Evolutionary conservation across 2,888 invertebrate species (phyloP), one percentile per base, ranked within the genome.

Genomic region (Archips crataeganus): DNA sequence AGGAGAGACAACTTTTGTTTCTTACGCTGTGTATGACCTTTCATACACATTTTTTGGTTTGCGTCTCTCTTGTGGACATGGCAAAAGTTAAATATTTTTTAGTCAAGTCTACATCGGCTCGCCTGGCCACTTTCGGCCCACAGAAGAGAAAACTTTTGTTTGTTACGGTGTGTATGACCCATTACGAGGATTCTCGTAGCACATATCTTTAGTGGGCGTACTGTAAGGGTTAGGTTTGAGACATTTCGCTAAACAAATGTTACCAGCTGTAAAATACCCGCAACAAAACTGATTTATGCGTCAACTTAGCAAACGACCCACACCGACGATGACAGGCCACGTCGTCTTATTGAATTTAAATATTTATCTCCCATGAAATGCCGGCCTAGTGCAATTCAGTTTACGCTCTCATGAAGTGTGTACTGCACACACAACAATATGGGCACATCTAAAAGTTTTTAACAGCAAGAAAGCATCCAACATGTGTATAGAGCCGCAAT

Each of bases 381-480:
- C 77, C 73, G 77, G 79, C 82, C 79, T 83, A 82, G 81, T 84
- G 83, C 87, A 87, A 89, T 89, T 87, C 84, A 84, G 87, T 89
- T 90, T 88, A 90, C 84, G 87, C 84, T 78, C 85, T 81, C 79
- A 84, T 84, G 83, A 76, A 79, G 80, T 86, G 84, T 84, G 85
- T 85, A 84, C 87, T 87, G 87, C 84, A 81, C 81, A 85, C 87
- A 89, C 89, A 87, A 86, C 88, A 87, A 87, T 85, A 84, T 83
- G 87, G 88, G 90, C 75, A 89, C 90, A 89, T 91, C 90, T 90
- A 88, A 74, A 63, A 90, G 85, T 87, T 89, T 88, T 87, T 87
- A 90, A 91, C 88, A 89, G 91, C 91, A 92, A 92, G 92, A 93
- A 90, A 92, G 90, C 90, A 85, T 82, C 83, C 84, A 87, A 87